Conservation (phyloP, 1,140 invertebrate genomes). For the Luehdorfia chinensis region DNA sequence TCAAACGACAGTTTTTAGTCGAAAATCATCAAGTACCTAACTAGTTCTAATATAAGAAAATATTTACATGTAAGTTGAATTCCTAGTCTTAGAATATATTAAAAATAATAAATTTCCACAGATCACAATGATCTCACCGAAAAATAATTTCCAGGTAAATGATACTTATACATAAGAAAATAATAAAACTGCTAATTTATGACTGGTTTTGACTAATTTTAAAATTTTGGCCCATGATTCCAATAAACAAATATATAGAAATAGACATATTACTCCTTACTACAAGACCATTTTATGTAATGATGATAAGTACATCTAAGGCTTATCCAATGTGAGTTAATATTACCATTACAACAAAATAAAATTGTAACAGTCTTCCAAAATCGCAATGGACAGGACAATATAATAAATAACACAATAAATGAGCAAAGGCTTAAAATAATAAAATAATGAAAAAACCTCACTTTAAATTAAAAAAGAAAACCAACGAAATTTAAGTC, state of each 20-base stretch:
- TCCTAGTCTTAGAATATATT: slow-evolving; percentile 33
- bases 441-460: slow-evolving; percentile 26
- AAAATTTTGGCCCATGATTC: slow-evolving; percentile 70
- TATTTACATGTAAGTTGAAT: slow-evolving; percentile 51
- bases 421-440: slow-evolving; percentile 54
- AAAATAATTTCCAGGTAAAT: slow-evolving; percentile 31
- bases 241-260: slow-evolving; percentile 47
- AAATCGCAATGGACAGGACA: slow-evolving; percentile 25
- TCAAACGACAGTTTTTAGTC: slow-evolving; percentile 50
- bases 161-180: slow-evolving; percentile 32
- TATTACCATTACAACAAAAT: slow-evolving; percentile 25
- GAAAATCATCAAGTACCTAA: slow-evolving; percentile 46
- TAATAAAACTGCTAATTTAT: slow-evolving; percentile 39
- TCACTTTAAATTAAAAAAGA: slow-evolving; percentile 28
- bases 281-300: slow-evolving; percentile 30
- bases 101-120: slow-evolving; percentile 31
- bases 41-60: slow-evolving; percentile 33
- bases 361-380: slow-evolving; percentile 21
- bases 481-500: slow-evolving; percentile 25
- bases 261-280: slow-evolving; percentile 33
- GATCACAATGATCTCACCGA: slow-evolving; percentile 29
- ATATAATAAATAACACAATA: slow-evolving; percentile 60
- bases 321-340: slow-evolving; percentile 15
- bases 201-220: slow-evolving; percentile 64
- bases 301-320: slow-evolving; percentile 38